Conservation (phyloP, 2,888 invertebrate species). For the Ryuthela nishihirai region DNA sequence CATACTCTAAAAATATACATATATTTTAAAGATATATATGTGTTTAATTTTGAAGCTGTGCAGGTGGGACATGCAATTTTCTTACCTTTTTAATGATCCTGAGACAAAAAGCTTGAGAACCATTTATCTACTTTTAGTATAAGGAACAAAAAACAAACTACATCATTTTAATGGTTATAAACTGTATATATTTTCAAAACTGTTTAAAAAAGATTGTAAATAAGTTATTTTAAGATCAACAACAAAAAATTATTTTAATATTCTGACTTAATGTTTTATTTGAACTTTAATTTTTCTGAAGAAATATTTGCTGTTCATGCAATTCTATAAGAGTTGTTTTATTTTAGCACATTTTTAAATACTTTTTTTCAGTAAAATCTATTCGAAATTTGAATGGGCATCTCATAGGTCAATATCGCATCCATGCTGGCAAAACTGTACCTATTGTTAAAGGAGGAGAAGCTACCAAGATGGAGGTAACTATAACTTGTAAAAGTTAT, state of each 20-base stretch:
- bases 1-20: no score
- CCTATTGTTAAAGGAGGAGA: conserved; percentile 99
- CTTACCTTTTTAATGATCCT: no score
- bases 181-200: neutral
- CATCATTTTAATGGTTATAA: no score
- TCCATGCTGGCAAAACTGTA: conserved; percentile 93
- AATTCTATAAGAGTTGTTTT: no score
- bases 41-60: no score
- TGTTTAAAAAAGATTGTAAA: neutral
- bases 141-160: no score
- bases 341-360: neutral
- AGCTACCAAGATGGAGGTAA: conserved; percentile 86
- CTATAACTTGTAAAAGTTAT: no score
- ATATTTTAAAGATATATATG: no score
- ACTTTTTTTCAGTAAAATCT: conserved; percentile 65
- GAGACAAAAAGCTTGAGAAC: no score
- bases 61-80: no score
- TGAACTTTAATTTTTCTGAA: neutral
- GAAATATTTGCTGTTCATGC: no score
- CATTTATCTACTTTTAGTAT: no score
- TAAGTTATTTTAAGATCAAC: neutral
- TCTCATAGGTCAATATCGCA: conserved; percentile 96
- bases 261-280: neutral
- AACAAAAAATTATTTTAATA: neutral
- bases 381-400: conserved; percentile 98